Conservation (phyloP, 1,140 invertebrate genomes). For the Acromyrmex echinatior region DNA sequence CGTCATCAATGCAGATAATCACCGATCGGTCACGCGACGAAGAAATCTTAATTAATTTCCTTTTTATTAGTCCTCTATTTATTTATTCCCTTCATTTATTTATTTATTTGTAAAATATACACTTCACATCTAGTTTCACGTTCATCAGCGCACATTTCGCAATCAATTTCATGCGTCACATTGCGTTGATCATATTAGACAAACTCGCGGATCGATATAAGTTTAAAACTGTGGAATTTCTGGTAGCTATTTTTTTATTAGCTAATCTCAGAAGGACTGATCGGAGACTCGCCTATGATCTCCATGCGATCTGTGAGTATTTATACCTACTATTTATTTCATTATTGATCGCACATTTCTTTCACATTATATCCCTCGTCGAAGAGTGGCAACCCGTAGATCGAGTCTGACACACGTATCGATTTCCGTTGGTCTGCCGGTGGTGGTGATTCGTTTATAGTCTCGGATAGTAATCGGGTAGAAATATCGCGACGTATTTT, state of each 20-base stretch:
- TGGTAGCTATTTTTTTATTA: slow-evolving; percentile 5
- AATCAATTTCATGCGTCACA: background rate
- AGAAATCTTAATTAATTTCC: slow-evolving; percentile 18
- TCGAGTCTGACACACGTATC: slow-evolving; percentile 53
- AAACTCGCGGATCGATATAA: background rate
- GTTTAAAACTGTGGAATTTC: slow-evolving; percentile 14
- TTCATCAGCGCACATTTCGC: slow-evolving; percentile 9
- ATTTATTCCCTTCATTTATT: slow-evolving; percentile 5
- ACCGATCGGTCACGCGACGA: background rate
- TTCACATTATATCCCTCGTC: slow-evolving; percentile 29
- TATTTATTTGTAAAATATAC: slow-evolving; percentile 6
- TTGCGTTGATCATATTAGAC: background rate
- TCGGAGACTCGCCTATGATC: background rate
- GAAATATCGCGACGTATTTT: slow-evolving; percentile 57
- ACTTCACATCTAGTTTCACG: background rate
- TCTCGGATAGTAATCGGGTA: slow-evolving; percentile 41
- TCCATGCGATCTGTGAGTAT: background rate
- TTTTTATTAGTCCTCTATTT: background rate
- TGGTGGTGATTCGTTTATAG: slow-evolving; percentile 49
- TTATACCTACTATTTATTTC: slow-evolving; percentile 43
- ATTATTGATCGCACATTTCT: slow-evolving; percentile 9
- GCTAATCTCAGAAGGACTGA: slow-evolving; percentile 10
- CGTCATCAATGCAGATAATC: background rate
- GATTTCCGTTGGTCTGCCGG: slow-evolving; percentile 57
- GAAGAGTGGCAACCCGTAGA: slow-evolving; percentile 48